Evolutionary conservation across 2,888 invertebrate species (phyloP).

Genomic region (Agrotis ipsilon): DNA sequence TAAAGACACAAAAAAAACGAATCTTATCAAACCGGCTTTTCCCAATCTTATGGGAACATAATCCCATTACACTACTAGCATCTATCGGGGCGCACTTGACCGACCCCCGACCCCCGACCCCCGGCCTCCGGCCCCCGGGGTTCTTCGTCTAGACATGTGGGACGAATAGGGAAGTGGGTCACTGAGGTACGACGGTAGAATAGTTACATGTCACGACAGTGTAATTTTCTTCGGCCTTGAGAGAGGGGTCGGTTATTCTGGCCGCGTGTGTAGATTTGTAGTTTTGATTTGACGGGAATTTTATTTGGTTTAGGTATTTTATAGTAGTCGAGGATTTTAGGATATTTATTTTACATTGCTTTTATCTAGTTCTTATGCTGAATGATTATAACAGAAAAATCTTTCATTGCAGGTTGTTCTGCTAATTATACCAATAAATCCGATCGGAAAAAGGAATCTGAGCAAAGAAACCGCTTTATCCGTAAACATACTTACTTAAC

Average conservation of each 20-base stretch:
- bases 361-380: too few species aligned
- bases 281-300: conserved; percentile 1
- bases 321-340: too few species aligned
- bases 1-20: not conserved
- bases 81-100: conserved; percentile 42
- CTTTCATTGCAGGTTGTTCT: too few species aligned
- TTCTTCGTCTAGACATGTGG: conserved; percentile 49
- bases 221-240: conserved; percentile 41
- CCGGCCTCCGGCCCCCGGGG: conserved; percentile 16
- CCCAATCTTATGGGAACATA: conserved; percentile 20
- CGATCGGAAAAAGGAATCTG: too few species aligned
- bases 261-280: conserved; percentile 20
- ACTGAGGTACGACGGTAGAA: conserved; percentile 15
- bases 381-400: too few species aligned
- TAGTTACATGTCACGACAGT: conserved; percentile 39
- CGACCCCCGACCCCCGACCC: conserved; percentile 26
- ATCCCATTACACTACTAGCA: conserved; percentile 35
- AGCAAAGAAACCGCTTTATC: too few species aligned
- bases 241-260: conserved; percentile 15
- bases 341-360: too few species aligned
- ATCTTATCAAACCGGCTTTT: not conserved
- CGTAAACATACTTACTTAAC: too few species aligned
- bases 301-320: not conserved
- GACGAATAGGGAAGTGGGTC: conserved; percentile 47
- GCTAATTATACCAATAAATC: too few species aligned